Base-by-base conservation (phyloP, 2,797 vertebrate species). In the Luscinia luscinia region DNA sequence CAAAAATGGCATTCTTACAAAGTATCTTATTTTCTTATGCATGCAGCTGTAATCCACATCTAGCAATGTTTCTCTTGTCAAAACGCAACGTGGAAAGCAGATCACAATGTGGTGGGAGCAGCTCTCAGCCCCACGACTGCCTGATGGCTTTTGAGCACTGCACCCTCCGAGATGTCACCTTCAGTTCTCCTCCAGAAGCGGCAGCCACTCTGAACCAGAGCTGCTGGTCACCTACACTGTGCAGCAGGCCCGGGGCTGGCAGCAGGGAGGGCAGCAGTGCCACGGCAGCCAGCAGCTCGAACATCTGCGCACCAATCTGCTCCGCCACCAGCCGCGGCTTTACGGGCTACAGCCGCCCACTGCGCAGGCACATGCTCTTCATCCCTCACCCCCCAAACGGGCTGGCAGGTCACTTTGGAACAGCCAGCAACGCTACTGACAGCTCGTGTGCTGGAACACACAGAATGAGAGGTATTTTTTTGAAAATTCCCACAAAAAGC, bases 271-370 rank as follows among this genome's bases (percentile, higher is more conserved):
- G 4, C 49, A 27, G 79, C 2, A 0, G 49, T 62, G 54, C 64
- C 62, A 66, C 2, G 5, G 81, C 84, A 92, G 75, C 77, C 78
- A 70, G 41, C 61, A 83, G 78, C 79, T 90, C 32, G 0, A 36
- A 26, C 89, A 87, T 76, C 90, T 89, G 78, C 2, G 46, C 4
- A 15, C 54, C 89, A 78, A 89, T 64, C 84, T 95, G 91, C 46
- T 93, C 92, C 5, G 38, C 77, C 82, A 59, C 83, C 34, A 34
- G 34, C 66, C 75, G 36, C 9, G 7, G 48, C n/a, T 72, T 41
- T 6, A 38, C 8, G 64, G 6, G 32, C 82, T 32, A 9, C 55
- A 68, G 85, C 62, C 68, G 46, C 79, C 9, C 41, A 26, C 68
- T 81, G 18, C 0, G 2, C 68, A 57, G 73, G 62, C 73, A 87